Base-by-base conservation (phyloP, 2,888 invertebrate species). In the Leistus spinibarbis region DNA sequence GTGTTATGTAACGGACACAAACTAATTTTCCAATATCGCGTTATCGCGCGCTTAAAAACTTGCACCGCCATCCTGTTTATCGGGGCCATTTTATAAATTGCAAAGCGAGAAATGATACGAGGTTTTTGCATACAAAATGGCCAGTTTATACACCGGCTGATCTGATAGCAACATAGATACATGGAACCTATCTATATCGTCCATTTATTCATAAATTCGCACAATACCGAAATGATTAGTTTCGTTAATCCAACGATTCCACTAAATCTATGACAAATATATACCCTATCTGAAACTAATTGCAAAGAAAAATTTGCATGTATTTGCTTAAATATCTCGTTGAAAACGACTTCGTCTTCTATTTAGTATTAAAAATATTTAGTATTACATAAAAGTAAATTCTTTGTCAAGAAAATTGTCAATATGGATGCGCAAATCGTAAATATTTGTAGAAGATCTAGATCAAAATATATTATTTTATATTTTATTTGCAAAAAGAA, bases 21-120 rank as follows among this genome's bases (percentile, higher is more conserved):
- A 75, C 75, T 75, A 75, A 75, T 75, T 75, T 75, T 56, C 75
- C 75, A 69, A 75, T 75, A 75, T 69, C 69, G 40, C 62, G 73
- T 67, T 67, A 73, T 73, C 72, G 65, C 22, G 20, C 60, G 20
- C 56, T 64, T 72, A 72, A 72, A 71, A 72, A 72, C 65, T 72
- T 72, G 72, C 64, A 64, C 72, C 40, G 40, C 40, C 7, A 7
- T 40, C 40, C 40, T 72, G 72, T 72, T 72, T 72, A 72, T 72
- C 72, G 72, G 65, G n/a, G 65, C 56, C 65, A 65, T 72, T 72
- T 72, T 72, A 72, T 72, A 72, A 72, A 72, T 72, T 72, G 72
- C 66, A 64, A 72, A 72, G 65, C 72, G 72, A 54, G 57, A 66
- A 72, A 72, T 72, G 65, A 72, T 72, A 65, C 69, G 69, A 69